Evolutionary conservation across 2,797 vertebrate genomes (phyloP), one percentile per base, ranked within the genome.

Genomic region (Parambassis ranga): DNA sequence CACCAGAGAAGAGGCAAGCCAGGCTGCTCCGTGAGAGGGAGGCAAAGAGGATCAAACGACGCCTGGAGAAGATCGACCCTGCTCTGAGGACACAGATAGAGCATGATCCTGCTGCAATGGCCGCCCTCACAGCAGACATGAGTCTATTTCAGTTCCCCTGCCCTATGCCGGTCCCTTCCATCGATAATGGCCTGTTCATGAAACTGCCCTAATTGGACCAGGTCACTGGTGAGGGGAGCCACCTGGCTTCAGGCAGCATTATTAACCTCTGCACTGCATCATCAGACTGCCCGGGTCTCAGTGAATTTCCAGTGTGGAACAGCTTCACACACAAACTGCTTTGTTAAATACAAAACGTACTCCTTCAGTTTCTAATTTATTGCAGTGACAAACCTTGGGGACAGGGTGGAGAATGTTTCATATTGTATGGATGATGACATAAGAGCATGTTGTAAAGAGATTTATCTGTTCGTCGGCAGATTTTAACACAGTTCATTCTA

Each of bases 11-110:
- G 84, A 89, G 98, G 37, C 98, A 99, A 73, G 95, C 96, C 0
- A 85, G 97, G 82, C 94, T 99, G 38, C 92, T 99, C 70, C 94
- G 97, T 0, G 98, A 99, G 79, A 89, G 98, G 0, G 97, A 99
- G 80, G 97, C 98, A 19, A 99, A 98, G 91, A 79, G 96, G 79
- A 94, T 99, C 55, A 99, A 99, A 70, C 89, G 97, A 2, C 92
- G 96, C 28, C 87, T 99, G 71, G 97, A 99, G 87, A 99, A 99
- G 91, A 98, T 99, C 82, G 97, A 99, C 91, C 96, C 98, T 23
- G 95, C 95, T 75, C 87, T 99, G 62, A 93, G 96, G 78, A 95
- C 95, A 5, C 97, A 98, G 87, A 99, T 99, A 28, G 96, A 97
- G 82, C 96, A 99, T 39, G 96, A 99, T 68, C 95, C 97, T 2